phyloP scores from a whole-genome alignment of 1,140 invertebrate species.

The Steinernema khuongi region DNA sequence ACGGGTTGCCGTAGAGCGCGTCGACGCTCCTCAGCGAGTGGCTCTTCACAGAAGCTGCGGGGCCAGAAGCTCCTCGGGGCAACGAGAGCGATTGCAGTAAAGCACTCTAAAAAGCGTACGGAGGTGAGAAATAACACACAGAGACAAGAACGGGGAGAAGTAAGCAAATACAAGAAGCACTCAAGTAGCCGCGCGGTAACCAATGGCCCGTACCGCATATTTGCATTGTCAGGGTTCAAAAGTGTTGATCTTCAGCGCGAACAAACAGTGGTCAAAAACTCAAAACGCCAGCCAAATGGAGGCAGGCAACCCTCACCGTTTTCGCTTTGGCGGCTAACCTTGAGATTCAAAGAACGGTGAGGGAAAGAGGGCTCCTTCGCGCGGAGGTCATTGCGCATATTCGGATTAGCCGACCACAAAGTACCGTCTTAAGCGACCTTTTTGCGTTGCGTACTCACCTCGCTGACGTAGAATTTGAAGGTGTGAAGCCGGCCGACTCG shows the following conservation, averaged over 20 bases:
- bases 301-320: not conserved
- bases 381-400: not conserved
- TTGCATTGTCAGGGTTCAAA: constrained; percentile 15
- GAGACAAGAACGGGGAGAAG: constrained; percentile 21
- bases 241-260: not conserved
- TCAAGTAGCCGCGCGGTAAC: constrained; percentile 8
- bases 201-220: constrained; percentile 9
- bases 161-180: constrained; percentile 14
- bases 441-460: not conserved
- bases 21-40: not conserved
- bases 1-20: not conserved
- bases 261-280: not conserved
- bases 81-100: not conserved
- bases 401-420: not conserved
- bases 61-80: not conserved
- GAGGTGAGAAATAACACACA: not conserved
- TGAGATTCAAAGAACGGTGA: not conserved
- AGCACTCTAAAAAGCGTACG: not conserved
- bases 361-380: not conserved
- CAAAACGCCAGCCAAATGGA: not conserved
- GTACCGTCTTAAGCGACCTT: not conserved
- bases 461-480: constrained; percentile 12
- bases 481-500: not conserved
- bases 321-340: not conserved
- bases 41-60: not conserved